A percentile compares a stretch with the other conserved stretches of the same genome.
phyloP scores from a whole-genome alignment of 2,113 vertebrate genomes.

The Mobula hypostoma region DNA sequence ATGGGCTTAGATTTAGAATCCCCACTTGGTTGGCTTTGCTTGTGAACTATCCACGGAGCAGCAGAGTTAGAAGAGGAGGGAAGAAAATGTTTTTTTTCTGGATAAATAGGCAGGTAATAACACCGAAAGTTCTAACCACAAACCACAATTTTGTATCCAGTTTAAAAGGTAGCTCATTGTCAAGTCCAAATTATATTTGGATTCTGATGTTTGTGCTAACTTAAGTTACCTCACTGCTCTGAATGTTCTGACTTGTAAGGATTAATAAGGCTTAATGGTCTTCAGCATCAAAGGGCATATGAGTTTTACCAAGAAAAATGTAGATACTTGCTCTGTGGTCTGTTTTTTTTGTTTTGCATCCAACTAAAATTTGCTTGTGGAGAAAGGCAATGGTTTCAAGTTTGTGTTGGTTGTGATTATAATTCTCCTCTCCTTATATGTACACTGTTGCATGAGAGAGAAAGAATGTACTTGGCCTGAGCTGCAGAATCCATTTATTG shows the following conservation, averaged over 20 bases:
- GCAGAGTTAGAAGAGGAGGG: neutral
- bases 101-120: neutral
- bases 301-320: neutral
- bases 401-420: slow-evolving; percentile 8
- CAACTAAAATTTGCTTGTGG: neutral
- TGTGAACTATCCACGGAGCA: neutral
- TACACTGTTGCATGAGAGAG: neutral
- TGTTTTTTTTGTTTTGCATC: neutral
- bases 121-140: neutral
- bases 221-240: neutral
- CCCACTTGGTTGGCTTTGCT: neutral
- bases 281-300: neutral
- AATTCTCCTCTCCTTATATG: slow-evolving; percentile 29
- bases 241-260: neutral
- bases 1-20: neutral
- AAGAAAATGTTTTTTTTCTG: neutral
- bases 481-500: slow-evolving; percentile 26
- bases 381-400: slow-evolving; percentile 10
- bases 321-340: neutral
- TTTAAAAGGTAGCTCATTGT: neutral
- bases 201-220: neutral
- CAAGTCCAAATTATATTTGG: neutral
- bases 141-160: neutral
- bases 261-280: neutral
- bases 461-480: slow-evolving; percentile 27